Evolutionary conservation across 2,888 invertebrate genomes (phyloP), one percentile per base, ranked within the genome.

Genomic region (Carabus problematicus): DNA sequence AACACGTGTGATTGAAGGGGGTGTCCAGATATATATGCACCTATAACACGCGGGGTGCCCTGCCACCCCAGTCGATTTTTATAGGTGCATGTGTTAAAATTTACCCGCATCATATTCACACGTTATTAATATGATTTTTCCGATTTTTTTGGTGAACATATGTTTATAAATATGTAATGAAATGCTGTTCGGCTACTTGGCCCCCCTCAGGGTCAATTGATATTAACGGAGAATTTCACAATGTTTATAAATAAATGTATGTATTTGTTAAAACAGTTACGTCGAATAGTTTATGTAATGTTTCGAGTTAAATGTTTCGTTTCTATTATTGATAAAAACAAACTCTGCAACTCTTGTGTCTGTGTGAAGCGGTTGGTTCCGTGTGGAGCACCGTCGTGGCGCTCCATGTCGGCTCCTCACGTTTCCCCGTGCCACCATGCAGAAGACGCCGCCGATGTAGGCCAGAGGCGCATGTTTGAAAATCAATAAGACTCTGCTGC

Each of bases 401-500:
- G 79, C 78, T 78, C 77, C 78, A 77, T 80, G 75, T 52, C 77
- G 80, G 82, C 82, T 81, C 77, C 79, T 81, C 83, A 81, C 77
- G 81, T 81, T 82, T 76, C 18, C 78, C 82, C 79, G 82, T 81
- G 81, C 82, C 41, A 29, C 81, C 84, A 84, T 84, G 84, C 84
- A 82, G 81, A 81, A 82, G 82, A 83, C 66, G 82, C 82, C 83
- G 81, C 81, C 82, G 82, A 84, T 84, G 56, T 56, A 56, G 56
- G 56, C 56, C 56, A 56, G 56, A 56, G 56, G 39, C 56, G 56
- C 55, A 19, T n/a, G 39, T n/a, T 40, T 56, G 56, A 56, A 56
- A 56, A 56, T 56, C 56, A 56, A 56, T 56, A 56, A 56, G 56
- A 56, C 40, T 55, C n/a, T n/a, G n/a, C n/a, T 29, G 39, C 29